A percentile compares a stretch with the other conserved stretches of the same genome.
These are phyloP conservation scores for Lagodon rhomboides DNA, from an alignment of 2,797 vertebrate species.

Conservation along the genomic window DNA sequence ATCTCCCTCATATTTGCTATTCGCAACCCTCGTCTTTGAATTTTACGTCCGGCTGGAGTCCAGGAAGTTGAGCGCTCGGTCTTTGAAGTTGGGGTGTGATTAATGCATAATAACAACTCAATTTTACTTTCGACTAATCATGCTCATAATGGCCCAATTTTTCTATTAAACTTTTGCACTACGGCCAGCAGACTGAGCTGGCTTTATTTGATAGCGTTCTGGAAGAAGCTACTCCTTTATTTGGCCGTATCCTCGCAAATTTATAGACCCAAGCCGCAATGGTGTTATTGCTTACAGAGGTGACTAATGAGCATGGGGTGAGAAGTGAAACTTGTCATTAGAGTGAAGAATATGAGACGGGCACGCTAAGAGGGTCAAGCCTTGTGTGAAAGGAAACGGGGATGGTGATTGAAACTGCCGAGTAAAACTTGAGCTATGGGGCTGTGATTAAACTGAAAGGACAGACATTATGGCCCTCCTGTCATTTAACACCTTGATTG, in stretches of 20 bases:
- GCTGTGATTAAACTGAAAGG: constrained; percentile 78
- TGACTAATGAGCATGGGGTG: constrained; percentile 79
- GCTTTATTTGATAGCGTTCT: constrained; percentile 53
- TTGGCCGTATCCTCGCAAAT: constrained; percentile 53
- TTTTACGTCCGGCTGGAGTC: constrained; percentile 55
- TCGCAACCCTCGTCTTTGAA: constrained; percentile 65
- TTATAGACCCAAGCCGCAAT: constrained; percentile 60
- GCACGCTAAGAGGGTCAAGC: constrained; percentile 68
- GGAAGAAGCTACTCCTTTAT: constrained; percentile 61
- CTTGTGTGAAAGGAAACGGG: constrained; percentile 63
- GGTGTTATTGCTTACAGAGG: constrained; percentile 69
- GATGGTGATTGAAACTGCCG: constrained; percentile 72
- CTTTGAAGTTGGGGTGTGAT: constrained; percentile 76
- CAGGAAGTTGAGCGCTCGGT: constrained; percentile 72
- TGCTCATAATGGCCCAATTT: constrained; percentile 30
- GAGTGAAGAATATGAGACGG: constrained; percentile 63
- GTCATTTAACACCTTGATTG: constrained; percentile 83
- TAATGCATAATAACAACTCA: constrained; percentile 68
- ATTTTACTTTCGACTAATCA: constrained; percentile 68
- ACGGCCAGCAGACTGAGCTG: background rate
- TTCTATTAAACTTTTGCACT: constrained; percentile 6
- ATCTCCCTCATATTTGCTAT: constrained; percentile 66
- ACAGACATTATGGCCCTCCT: constrained; percentile 67
- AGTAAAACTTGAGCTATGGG: constrained; percentile 71
- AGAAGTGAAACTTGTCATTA: constrained; percentile 81